A percentile compares a stretch with the other conserved stretches of the same genome.
phyloP scores from a whole-genome alignment of 2,797 vertebrate species.

The Gymnocypris eckloni region DNA sequence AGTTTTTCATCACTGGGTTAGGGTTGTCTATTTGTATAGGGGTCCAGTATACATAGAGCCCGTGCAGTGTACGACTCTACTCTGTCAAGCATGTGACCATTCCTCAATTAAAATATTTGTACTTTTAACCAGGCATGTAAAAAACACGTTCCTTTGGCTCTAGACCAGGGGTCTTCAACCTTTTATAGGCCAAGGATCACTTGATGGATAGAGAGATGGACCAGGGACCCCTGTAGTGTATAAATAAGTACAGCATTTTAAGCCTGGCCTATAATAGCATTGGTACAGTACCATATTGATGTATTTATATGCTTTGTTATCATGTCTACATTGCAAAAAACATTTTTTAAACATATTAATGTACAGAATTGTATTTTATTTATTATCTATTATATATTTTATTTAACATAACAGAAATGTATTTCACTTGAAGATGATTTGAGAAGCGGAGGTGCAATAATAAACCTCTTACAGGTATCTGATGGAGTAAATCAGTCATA shows the following conservation, averaged over 20 bases:
- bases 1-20: conserved; percentile 18
- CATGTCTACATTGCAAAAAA: background rate
- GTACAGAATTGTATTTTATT: background rate
- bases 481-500: background rate
- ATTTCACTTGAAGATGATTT: background rate
- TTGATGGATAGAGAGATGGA: background rate
- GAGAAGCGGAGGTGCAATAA: background rate
- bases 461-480: background rate
- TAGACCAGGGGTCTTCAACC: conserved; percentile 14
- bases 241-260: conserved; percentile 2
- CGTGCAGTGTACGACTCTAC: conserved; percentile 18
- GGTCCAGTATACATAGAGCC: conserved; percentile 32
- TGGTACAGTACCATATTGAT: background rate
- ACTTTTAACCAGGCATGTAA: conserved; percentile 42
- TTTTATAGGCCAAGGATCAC: conserved; percentile 5
- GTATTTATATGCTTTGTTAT: background rate
- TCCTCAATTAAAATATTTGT: conserved; percentile 51
- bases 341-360: background rate
- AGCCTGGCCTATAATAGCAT: background rate
- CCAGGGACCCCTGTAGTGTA: background rate
- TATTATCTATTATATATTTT: background rate
- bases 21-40: conserved; percentile 34
- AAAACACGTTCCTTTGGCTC: conserved; percentile 20
- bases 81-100: conserved; percentile 34
- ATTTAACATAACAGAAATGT: background rate